Evolutionary conservation across 1,140 invertebrate genomes (phyloP).

Genomic region (Lepidurus apus): DNA sequence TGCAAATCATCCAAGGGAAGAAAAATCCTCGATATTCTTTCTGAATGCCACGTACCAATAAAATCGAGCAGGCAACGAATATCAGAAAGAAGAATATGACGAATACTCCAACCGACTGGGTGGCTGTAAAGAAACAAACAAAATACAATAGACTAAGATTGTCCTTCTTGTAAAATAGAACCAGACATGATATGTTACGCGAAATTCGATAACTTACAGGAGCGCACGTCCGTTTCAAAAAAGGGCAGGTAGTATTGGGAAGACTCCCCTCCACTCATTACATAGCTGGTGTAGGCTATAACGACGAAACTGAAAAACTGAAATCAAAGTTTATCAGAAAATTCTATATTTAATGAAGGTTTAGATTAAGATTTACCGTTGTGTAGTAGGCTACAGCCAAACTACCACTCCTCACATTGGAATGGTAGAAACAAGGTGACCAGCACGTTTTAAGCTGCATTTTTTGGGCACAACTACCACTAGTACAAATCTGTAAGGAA

Average conservation of each 20-base stretch:
- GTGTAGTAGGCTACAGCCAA: constrained; percentile 72
- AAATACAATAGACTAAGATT: too few relatives aligned
- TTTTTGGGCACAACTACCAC: constrained; percentile 48
- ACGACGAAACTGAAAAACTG: constrained; percentile 63
- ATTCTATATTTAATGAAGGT: background rate
- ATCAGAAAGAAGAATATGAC: constrained; percentile 65
- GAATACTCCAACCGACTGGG: constrained; percentile 64
- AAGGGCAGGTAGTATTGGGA: constrained; percentile 77
- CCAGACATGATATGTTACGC: too few relatives aligned
- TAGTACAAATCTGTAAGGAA: background rate
- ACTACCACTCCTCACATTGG: constrained; percentile 66
- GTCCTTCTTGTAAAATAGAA: too few relatives aligned
- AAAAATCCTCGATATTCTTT: constrained; percentile 66
- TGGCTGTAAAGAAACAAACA: constrained; percentile 50
- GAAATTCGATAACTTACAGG: constrained; percentile 54
- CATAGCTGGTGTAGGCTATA: constrained; percentile 67
- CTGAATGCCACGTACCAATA: constrained; percentile 58
- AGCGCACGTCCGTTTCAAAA: constrained; percentile 75
- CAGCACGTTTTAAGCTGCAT: constrained; percentile 70
- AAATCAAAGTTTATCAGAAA: constrained; percentile 38
- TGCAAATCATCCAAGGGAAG: constrained; percentile 69
- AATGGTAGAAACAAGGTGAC: constrained; percentile 79
- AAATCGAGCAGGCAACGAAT: constrained; percentile 58
- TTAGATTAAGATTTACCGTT: constrained; percentile 46
- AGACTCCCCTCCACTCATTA: constrained; percentile 75